These are phyloP conservation scores for Cavia porcellus DNA, from an alignment of 2,113 vertebrate genomes.

Conservation along the genomic window DNA sequence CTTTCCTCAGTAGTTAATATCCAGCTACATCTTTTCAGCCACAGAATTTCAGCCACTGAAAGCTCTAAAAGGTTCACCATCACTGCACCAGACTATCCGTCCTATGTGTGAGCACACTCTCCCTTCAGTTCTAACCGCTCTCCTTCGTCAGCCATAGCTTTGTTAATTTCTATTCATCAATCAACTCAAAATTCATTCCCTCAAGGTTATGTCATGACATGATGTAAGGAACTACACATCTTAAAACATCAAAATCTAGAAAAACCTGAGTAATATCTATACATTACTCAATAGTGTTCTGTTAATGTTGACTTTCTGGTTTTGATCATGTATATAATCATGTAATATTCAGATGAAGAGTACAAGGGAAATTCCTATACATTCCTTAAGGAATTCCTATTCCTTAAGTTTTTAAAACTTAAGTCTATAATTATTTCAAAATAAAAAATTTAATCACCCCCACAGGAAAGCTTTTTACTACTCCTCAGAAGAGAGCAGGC, in stretches of 20 bases:
- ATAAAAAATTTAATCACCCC: not conserved
- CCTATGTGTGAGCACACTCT: not conserved
- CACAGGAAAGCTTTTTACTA: not conserved
- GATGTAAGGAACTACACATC: not conserved
- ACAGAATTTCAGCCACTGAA: not conserved
- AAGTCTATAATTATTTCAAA: slow-evolving; percentile 59
- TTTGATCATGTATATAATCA: not conserved
- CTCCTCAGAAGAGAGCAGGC: not conserved
- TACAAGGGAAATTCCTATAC: not conserved
- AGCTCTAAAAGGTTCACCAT: not conserved
- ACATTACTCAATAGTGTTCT: not conserved
- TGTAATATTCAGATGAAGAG: not conserved
- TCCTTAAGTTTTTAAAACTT: not conserved
- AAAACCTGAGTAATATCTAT: not conserved
- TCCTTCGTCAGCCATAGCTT: not conserved
- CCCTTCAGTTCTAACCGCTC: not conserved
- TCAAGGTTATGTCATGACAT: not conserved
- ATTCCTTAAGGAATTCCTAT: not conserved
- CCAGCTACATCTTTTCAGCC: not conserved
- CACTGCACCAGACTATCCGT: not conserved
- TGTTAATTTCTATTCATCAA: not conserved
- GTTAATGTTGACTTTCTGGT: not conserved
- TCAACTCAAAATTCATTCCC: slow-evolving; percentile 5
- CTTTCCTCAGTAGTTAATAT: not conserved
- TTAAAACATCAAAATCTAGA: not conserved